Conservation (phyloP, 1,140 invertebrate species). For the Catajapyx aquilonaris region DNA sequence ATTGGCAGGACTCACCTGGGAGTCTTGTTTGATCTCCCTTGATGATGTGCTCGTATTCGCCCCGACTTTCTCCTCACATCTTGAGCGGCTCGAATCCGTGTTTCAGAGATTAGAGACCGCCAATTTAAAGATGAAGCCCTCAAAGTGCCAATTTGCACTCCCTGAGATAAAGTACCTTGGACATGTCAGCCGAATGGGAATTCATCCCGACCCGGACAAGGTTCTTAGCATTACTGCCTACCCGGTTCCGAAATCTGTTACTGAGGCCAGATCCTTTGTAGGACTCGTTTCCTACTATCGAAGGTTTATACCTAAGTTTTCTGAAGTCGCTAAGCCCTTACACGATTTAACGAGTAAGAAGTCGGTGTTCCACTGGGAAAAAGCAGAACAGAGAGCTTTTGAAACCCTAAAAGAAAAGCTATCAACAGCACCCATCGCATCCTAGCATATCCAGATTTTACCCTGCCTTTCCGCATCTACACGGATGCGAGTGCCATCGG, state of each 20-base stretch:
- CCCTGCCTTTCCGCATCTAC: not conserved
- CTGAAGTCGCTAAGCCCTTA: constrained; percentile 4
- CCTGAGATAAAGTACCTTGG: not conserved
- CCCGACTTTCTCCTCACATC: not conserved
- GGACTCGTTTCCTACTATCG: constrained; percentile 4
- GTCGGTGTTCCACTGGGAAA: constrained; percentile 4
- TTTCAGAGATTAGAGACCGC: not conserved
- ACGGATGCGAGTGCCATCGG: not conserved
- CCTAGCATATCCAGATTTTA: not conserved
- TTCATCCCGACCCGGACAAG: not conserved
- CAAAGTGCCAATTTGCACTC: not conserved
- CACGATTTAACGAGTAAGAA: constrained; percentile 5
- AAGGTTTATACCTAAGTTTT: constrained; percentile 7
- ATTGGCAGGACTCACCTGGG: constrained; percentile 3
- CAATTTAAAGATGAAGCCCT: not conserved
- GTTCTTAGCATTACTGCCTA: not conserved
- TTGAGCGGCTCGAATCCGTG: not conserved
- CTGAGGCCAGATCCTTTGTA: not conserved
- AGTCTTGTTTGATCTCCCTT: not conserved
- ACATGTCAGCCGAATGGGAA: not conserved
- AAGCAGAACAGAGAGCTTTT: constrained; percentile 5
- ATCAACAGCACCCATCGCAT: not conserved
- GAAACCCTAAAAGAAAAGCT: not conserved
- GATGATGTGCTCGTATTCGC: not conserved
- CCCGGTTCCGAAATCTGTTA: not conserved